Evolutionary conservation across 1,140 invertebrate species (phyloP).

Genomic region (Hydropsyche tenuis): DNA sequence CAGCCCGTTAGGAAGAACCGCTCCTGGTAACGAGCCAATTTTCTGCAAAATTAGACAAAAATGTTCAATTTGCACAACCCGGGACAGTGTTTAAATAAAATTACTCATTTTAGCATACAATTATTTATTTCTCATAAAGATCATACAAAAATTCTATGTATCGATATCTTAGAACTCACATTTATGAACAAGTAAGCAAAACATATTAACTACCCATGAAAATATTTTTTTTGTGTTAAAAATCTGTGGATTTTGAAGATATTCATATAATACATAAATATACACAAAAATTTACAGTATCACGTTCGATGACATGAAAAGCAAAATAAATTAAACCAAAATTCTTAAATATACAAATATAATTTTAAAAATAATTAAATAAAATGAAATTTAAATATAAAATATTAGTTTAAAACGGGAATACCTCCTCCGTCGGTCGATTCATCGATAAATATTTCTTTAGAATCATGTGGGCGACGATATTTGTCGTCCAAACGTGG

Average conservation of each 20-base stretch:
- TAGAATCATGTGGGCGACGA: too few species aligned
- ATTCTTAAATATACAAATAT: too few species aligned
- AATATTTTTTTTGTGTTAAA: not conserved
- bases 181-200: conserved; percentile 12
- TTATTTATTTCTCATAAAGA: conserved; percentile 23
- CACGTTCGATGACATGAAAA: too few species aligned
- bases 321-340: too few species aligned
- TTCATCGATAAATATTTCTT: too few species aligned
- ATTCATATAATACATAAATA: conserved; percentile 2
- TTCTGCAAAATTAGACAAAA: too few species aligned
- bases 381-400: conserved; percentile 13
- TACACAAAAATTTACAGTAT: conserved; percentile 11
- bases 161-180: conserved; percentile 3
- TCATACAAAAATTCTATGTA: conserved; percentile 14
- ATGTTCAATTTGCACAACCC: too few species aligned
- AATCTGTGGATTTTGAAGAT: not conserved
- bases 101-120: not conserved
- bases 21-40: too few species aligned
- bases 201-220: conserved; percentile 16
- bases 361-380: not conserved
- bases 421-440: too few species aligned
- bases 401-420: too few species aligned
- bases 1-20: too few species aligned
- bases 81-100: not conserved
- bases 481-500: too few species aligned